Evolutionary conservation across 2,888 invertebrate species (phyloP).

Genomic region (Caenorhabditis sp.): DNA sequence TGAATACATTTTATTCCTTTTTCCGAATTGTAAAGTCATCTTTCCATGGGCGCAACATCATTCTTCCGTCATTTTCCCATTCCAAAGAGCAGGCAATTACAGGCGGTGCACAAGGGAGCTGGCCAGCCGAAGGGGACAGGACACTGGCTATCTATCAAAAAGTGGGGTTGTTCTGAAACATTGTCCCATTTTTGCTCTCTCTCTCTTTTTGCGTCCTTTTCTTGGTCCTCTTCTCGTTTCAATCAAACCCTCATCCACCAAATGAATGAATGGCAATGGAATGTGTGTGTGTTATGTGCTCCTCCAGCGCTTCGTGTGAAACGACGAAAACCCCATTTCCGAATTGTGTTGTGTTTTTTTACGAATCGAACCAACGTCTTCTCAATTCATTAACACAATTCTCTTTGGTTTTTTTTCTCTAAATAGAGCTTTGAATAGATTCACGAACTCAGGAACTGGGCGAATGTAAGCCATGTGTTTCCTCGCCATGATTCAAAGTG

Average conservation of each 20-base stretch:
- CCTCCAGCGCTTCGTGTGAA: neutral
- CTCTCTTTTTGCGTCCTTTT: constrained; percentile 16
- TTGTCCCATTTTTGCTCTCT: neutral
- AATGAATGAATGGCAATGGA: constrained; percentile 44
- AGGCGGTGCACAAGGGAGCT: constrained; percentile 12
- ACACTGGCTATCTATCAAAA: constrained; percentile 53
- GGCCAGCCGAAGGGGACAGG: constrained; percentile 26
- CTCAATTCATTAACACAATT: constrained; percentile 2
- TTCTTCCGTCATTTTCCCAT: neutral
- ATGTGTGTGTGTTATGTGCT: neutral
- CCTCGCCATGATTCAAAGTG: neutral
- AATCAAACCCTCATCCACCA: constrained; percentile 46
- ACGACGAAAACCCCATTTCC: constrained; percentile 12
- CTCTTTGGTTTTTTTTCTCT: neutral
- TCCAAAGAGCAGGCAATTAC: constrained; percentile 58
- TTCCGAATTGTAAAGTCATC: neutral
- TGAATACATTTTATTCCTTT: constrained; percentile 26
- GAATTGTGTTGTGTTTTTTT: neutral
- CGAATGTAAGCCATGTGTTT: neutral
- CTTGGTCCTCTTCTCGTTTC: constrained; percentile 4
- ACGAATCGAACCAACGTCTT: neutral
- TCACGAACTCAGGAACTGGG: neutral
- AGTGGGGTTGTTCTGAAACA: constrained; percentile 10
- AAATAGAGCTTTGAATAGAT: no score
- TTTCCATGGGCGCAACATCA: neutral